Percentiles rank a stretch among this genome's conserved stretches.
These are phyloP conservation scores for Agrotis ipsilon DNA, from an alignment of 2,888 invertebrate genomes.

Conservation along the genomic window DNA sequence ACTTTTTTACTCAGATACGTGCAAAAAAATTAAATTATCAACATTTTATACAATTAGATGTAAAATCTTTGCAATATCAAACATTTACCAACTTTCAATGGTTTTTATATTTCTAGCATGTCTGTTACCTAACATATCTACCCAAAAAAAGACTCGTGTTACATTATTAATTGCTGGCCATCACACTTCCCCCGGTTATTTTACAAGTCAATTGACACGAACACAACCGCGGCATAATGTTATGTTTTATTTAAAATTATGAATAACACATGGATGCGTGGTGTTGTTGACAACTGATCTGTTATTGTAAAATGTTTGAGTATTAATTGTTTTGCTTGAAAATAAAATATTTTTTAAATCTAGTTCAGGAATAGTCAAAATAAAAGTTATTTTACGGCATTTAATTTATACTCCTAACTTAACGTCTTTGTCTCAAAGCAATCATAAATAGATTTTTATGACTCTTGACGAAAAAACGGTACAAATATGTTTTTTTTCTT, in stretches of 20 bases:
- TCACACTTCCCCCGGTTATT: conserved; percentile 31
- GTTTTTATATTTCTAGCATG: not conserved
- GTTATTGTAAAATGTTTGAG: conserved; percentile 34
- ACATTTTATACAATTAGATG: not conserved
- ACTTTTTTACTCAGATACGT: no score
- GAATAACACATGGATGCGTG: conserved; percentile 47
- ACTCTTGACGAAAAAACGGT: no score
- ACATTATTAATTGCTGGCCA: conserved; percentile 49
- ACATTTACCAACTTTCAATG: not conserved
- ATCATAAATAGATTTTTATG: no score
- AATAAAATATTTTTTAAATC: not conserved
- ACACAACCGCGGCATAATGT: conserved; percentile 26
- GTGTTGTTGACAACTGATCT: conserved; percentile 44
- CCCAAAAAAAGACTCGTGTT: conserved; percentile 30
- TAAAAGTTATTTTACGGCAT: no score
- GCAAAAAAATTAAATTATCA: not conserved
- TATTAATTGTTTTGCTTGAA: conserved; percentile 33
- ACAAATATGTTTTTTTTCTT: no score
- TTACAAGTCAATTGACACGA: conserved; percentile 56
- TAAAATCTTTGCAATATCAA: not conserved
- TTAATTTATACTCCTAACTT: no score
- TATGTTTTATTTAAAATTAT: conserved; percentile 48
- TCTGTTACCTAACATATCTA: conserved; percentile 10
- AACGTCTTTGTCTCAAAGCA: no score
- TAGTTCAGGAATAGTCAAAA: not conserved